Base-by-base conservation (phyloP, 2,113 vertebrate species). In the Ornithorhynchus anatinus region DNA sequence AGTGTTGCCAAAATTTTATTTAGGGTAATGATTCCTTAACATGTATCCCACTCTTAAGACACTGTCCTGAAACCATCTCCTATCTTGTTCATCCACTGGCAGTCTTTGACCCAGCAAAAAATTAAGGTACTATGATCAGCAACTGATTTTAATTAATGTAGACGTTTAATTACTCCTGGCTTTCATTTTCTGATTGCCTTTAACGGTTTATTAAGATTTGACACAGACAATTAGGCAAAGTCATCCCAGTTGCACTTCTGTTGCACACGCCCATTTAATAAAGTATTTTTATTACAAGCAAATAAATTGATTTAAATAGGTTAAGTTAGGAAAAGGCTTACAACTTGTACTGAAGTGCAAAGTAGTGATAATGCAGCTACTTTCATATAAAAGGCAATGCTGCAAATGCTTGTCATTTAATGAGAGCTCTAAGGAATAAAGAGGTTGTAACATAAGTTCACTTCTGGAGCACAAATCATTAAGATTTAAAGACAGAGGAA, bases 91-190 rank as follows among this genome's bases (percentile, higher is more conserved):
- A 38, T 84, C 25, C 29, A 80, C 52, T 12, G 65, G 56, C 66
- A 37, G 59, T 13, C 15, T 83, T 32, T 82, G 57, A 67, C 48
- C 69, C 82, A 80, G 60, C 64, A 83, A 86, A 69, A 81, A 86
- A 84, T 17, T 37, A 89, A 73, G 43, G 69, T 48, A 9, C 68
- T 73, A 50, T 78, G 70, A 86, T 65, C 68, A 37, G 42, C 82
- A 54, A 51, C 36, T 85, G 67, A 65, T 87, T 85, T 82, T 82
- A 81, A 90, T 89, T 85, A 89, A 89, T 86, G 70, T 66, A 87
- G 76, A 56, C 14, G 72, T 83, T 82, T 59, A 36, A 78, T 38
- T 74, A 56, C 57, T 75, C 47, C 45, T 50, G 33, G 66, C 61
- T 72, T 90, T 89, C 85, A 77, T 87, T 31, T 59, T 77, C 16